Base-by-base conservation (phyloP, 1,140 invertebrate genomes). In the Diprion similis region DNA sequence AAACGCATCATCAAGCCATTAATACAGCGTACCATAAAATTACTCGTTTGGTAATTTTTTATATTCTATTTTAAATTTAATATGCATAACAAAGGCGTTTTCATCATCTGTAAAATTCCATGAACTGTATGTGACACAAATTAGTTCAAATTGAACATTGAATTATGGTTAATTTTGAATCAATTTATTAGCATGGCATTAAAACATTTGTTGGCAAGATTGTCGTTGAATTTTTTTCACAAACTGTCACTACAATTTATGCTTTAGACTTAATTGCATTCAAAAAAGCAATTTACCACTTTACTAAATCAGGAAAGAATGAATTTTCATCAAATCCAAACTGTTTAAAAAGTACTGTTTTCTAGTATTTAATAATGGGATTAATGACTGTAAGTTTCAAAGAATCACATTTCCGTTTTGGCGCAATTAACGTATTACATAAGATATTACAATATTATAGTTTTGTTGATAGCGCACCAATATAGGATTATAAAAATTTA, bases 401-500 rank as follows among this genome's bases (percentile, higher is more conserved):
- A 59, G 11, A 59, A 17, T 59, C n/a, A 59, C 24, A 37, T 37
- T 17, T 59, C n/a, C n/a, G 51, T 15, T 59, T 59, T 59, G n/a
- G 3, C 4, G n/a, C 51, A 59, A 15, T 59, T 13, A 59, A 59
- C 9, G 51, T 59, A 59, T 15, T 59, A 6, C 51, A 59, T 59
- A 17, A 59, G 51, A 59, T 37, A 37, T 59, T 59, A 59, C 51
- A 59, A 59, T 15, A 59, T 59, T 59, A 59, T 59, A 59, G 51
- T 59, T 59, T 59, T 59, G 11, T 17, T 59, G 51, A 4, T 59
- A 59, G 51, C n/a, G 51, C 51, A 59, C n/a, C 51, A 59, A 59
- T 59, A 59, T 59, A 59, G 51, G 51, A 59, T 59, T 59, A 59
- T 59, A 59, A 13, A 51, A 59, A 59, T 59, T 59, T 59, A 59